Conservation (phyloP, 2,113 vertebrate genomes). For the Peromyscus polionotus region DNA sequence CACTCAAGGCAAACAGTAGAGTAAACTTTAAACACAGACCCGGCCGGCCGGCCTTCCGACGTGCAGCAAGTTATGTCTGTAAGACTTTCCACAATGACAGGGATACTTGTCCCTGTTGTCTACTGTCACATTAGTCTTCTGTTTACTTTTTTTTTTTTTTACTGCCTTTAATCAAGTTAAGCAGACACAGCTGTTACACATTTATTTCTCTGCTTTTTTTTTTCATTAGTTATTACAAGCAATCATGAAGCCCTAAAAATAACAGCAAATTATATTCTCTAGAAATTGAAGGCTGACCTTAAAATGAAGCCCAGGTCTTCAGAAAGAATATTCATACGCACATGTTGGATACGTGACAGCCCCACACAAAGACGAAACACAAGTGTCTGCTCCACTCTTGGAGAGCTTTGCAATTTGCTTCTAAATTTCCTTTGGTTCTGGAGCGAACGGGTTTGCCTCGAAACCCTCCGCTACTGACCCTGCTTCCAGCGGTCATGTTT, state of each 20-base stretch:
- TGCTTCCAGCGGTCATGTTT: conserved; percentile 31
- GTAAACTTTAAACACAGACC: conserved; percentile 89
- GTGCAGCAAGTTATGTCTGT: conserved; percentile 54
- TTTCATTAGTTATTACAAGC: conserved; percentile 83
- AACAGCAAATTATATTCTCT: conserved; percentile 86
- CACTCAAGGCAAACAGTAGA: conserved; percentile 86
- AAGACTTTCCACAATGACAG: conserved; percentile 72
- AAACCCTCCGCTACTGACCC: conserved; percentile 7
- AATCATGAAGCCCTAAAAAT: conserved; percentile 83
- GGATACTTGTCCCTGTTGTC: conserved; percentile 58
- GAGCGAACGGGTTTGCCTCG: background rate
- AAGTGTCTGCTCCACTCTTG: conserved; percentile 19
- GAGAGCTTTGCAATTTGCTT: conserved; percentile 30
- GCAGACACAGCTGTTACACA: conserved; percentile 85
- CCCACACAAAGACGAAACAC: background rate
- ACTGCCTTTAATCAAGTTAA: conserved; percentile 84
- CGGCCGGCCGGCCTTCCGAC: conserved; percentile 41
- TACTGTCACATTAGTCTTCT: conserved; percentile 73
- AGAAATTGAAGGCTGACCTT: conserved; percentile 86
- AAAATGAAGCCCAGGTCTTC: conserved; percentile 83
- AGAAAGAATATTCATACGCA: conserved; percentile 72
- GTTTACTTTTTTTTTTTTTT: conserved; percentile 71
- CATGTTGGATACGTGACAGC: conserved; percentile 60
- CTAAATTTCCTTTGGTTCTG: conserved; percentile 47
- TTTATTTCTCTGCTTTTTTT: conserved; percentile 82